These are phyloP conservation scores for Rhimphoctona megacephalus DNA, from an alignment of 2,888 invertebrate genomes.

Conservation along the genomic window DNA sequence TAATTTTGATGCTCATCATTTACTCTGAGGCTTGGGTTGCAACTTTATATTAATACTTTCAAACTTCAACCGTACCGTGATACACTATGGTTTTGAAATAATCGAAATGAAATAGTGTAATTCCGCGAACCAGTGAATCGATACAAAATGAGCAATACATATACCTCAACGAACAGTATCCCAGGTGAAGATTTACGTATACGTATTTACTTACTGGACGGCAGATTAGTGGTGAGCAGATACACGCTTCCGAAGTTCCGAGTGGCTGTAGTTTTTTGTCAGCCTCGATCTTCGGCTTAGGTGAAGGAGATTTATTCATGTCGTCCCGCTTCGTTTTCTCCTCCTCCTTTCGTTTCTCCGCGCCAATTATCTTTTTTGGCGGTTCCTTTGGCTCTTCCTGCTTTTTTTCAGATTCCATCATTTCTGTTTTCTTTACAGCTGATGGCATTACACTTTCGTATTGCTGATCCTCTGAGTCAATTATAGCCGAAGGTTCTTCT, in stretches of 20 bases:
- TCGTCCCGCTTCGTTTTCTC: constrained; percentile 2
- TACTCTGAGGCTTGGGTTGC: not conserved
- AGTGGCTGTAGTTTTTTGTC: constrained; percentile 31
- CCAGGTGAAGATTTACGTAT: not conserved
- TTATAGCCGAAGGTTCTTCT: constrained; percentile 15
- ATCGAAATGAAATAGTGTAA: not conserved
- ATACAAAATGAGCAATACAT: not conserved
- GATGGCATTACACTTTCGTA: constrained; percentile 2
- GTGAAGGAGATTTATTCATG: constrained; percentile 41
- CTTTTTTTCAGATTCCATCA: constrained; percentile 29
- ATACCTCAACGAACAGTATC: not conserved
- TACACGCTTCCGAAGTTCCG: constrained; percentile 48
- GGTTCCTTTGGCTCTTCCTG: constrained; percentile 8
- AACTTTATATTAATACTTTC: not conserved
- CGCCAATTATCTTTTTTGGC: not conserved
- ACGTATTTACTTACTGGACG: constrained; percentile 58
- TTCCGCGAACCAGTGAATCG: not conserved
- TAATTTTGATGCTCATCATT: no score
- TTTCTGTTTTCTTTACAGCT: constrained; percentile 7
- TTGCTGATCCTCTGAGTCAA: not conserved
- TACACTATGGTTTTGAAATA: no score
- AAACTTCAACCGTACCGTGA: no score
- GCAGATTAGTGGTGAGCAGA: constrained; percentile 61
- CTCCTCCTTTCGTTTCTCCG: constrained; percentile 33
- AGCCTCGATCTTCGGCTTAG: constrained; percentile 46